Evolutionary conservation across 2,113 vertebrate species (phyloP).

Genomic region (Sakesphorus luctuosus): DNA sequence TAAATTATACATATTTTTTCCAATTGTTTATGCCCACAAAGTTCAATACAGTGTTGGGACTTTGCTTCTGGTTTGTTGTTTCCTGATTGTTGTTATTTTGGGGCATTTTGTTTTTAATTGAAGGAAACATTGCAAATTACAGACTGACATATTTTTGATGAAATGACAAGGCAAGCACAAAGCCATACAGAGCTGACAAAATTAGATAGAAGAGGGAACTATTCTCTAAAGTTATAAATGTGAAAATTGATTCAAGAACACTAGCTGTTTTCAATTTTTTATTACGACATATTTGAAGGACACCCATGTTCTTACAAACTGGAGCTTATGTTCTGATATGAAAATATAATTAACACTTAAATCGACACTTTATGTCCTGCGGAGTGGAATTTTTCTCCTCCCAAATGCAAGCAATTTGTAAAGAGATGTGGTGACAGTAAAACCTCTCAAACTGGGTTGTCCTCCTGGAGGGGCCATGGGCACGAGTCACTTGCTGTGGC

Average conservation of each 20-base stretch:
- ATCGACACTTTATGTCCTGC: constrained; percentile 24
- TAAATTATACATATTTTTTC: constrained; percentile 12
- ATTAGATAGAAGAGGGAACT: constrained; percentile 44
- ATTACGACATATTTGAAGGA: constrained; percentile 62
- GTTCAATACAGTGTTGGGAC: neutral
- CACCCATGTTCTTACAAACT: constrained; percentile 57
- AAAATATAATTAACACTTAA: constrained; percentile 75
- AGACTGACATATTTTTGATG: constrained; percentile 31
- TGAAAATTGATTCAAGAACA: constrained; percentile 74
- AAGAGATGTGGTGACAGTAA: neutral
- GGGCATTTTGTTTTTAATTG: constrained; percentile 15
- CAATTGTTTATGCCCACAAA: neutral
- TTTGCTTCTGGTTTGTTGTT: neutral
- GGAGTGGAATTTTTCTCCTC: constrained; percentile 3
- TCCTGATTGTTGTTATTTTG: neutral
- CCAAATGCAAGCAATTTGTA: neutral
- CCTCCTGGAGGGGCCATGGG: neutral
- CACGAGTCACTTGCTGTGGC: neutral
- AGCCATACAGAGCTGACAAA: constrained; percentile 16
- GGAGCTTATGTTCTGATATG: constrained; percentile 60
- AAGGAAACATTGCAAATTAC: constrained; percentile 18
- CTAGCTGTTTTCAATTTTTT: constrained; percentile 72
- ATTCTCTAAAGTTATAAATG: constrained; percentile 65
- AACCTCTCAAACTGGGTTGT: neutral
- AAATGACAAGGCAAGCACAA: constrained; percentile 41